Base-by-base conservation (phyloP, 2,888 invertebrate genomes). In the Lasioglossum pauxillum region DNA sequence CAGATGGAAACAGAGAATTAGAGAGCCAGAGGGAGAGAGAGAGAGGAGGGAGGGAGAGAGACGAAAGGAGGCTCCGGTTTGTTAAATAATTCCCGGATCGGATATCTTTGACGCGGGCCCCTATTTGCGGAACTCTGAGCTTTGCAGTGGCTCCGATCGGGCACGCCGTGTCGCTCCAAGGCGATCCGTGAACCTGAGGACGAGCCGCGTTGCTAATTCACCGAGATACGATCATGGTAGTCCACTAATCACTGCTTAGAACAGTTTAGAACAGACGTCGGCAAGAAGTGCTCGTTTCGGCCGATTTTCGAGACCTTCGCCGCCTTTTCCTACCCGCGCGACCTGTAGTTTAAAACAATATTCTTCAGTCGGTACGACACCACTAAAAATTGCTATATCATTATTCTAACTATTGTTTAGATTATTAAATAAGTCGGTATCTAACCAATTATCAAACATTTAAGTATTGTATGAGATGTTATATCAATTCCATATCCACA, bases 41-140 rank as follows among this genome's bases (percentile, higher is more conserved):
- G 31, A 14, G n/a, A n/a, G n/a, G n/a, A n/a, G n/a, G n/a, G 60
- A 64, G 27, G 5, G 16, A 64, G 64, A 8, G 16, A 35, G 31
- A 64, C 27, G 49, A 41, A 75, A 72, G 49, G 75, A 75, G 44
- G 77, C 69, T 67, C 16, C 35, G 53, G 80, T 76, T 84, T 78
- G 87, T 87, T 84, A 84, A 90, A 90, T 89, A 88, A 89, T 90
- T 90, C 83, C 75, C 82, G 84, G 74, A 83, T 82, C 80, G 86
- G 79, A 76, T 81, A 83, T 83, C 90, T 91, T 91, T 87, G 90
- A 90, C 82, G 78, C 79, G 41, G 67, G 78, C 87, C 85, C 90
- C 84, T 91, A 90, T 90, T 90, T 91, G 89, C 86, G 82, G 19
- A 82, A 74, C 78, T 57, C 78, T 46, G 77, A 85, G 86, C 89